These are phyloP conservation scores for Macropus fuliginosus DNA, from an alignment of 2,797 vertebrate genomes.

Conservation along the genomic window DNA sequence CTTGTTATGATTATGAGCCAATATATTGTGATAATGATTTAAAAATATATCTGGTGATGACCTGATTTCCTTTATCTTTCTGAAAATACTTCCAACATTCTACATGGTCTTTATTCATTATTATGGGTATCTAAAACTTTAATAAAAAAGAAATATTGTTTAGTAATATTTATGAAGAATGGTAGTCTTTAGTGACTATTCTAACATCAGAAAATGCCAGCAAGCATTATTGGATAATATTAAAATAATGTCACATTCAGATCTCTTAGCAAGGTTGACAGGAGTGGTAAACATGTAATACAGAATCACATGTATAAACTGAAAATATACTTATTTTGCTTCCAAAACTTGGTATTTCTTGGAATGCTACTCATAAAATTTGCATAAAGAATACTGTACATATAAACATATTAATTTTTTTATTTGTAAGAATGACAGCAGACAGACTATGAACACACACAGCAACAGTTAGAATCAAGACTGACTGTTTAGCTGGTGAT, in stretches of 20 bases:
- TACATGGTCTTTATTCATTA: conserved; percentile 9
- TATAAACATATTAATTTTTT: conserved; percentile 59
- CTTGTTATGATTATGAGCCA: not conserved
- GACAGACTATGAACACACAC: not conserved
- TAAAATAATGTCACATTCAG: conserved; percentile 15
- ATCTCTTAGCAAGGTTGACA: conserved; percentile 18
- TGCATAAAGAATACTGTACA: conserved; percentile 29
- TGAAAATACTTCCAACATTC: conserved; percentile 28
- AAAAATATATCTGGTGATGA: not conserved
- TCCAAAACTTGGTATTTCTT: conserved; percentile 53
- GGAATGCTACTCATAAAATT: conserved; percentile 42
- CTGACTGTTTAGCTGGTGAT: conserved; percentile 32
- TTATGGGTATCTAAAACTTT: conserved; percentile 4
- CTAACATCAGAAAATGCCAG: conserved; percentile 11
- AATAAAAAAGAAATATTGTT: conserved; percentile 19
- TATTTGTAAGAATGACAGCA: conserved; percentile 62
- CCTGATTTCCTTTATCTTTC: conserved; percentile 27
- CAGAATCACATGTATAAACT: conserved; percentile 31
- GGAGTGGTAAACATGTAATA: not conserved
- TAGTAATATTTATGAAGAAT: conserved; percentile 30
- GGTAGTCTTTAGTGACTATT: conserved; percentile 22
- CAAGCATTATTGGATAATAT: not conserved
- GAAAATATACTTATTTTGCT: conserved; percentile 57
- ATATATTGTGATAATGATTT: not conserved
- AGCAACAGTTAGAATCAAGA: conserved; percentile 34